Conservation (phyloP, 2,888 invertebrate species). For the Acronicta leporina region DNA sequence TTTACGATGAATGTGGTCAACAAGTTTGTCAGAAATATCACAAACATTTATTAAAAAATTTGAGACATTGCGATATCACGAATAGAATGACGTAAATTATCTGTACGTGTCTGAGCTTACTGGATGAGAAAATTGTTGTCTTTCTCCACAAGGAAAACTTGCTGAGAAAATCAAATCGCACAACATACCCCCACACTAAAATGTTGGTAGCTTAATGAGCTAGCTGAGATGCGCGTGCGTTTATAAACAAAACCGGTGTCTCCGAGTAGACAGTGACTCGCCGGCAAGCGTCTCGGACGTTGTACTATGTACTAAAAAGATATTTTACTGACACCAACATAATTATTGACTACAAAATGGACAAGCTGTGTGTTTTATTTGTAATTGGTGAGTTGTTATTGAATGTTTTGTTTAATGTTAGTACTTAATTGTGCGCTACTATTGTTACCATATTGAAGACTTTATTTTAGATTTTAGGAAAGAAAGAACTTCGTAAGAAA, state of each 20-base stretch:
- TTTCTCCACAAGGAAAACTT: slow-evolving; percentile 6
- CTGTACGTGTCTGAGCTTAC: no score
- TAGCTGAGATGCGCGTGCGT: slow-evolving; percentile 53
- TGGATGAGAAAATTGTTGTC: no score
- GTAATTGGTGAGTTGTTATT: slow-evolving; percentile 67
- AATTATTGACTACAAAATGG: slow-evolving; percentile 56
- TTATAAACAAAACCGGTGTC: slow-evolving; percentile 62
- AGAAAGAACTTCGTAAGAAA: no score
- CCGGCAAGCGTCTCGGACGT: slow-evolving; percentile 37
- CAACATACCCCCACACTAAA: slow-evolving; percentile 32
- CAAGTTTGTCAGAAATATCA: no score
- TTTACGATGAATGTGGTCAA: no score
- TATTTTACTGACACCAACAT: slow-evolving; percentile 13
- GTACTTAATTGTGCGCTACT: not conserved
- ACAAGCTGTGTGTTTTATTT: slow-evolving; percentile 61
- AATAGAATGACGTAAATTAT: no score
- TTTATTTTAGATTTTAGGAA: no score
- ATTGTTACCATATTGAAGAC: no score
- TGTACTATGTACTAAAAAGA: slow-evolving; percentile 25
- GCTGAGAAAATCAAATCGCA: slow-evolving; percentile 25
- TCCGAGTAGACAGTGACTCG: slow-evolving; percentile 51
- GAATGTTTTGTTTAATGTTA: slow-evolving; percentile 20
- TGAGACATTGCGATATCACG: not conserved
- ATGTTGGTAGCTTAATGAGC: slow-evolving; percentile 9
- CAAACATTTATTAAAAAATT: no score